Base-by-base conservation (phyloP, 2,888 invertebrate species). In the Drosophila conformis region DNA sequence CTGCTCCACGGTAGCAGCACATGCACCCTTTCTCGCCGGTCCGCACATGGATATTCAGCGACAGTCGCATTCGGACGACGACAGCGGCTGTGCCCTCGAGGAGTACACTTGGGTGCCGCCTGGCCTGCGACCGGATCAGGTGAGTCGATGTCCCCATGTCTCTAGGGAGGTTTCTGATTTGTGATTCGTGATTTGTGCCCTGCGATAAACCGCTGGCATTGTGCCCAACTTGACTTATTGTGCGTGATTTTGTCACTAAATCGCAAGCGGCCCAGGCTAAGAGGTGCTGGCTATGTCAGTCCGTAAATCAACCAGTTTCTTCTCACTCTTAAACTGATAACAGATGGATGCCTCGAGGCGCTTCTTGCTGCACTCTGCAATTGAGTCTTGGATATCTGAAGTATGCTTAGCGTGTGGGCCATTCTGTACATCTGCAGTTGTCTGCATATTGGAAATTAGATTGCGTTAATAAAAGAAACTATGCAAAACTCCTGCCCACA, bases 41-140 rank as follows among this genome's bases (percentile, higher is more conserved):
- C 93, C 92, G 13, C 93, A 94, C 63, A 92, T 94, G 78, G 96
- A 97, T 90, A 96, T 97, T 67, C 97, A 97, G 91, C 93, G 97
- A 73, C 97, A 97, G 91, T 97, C 98, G 62, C 98, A 98, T 92
- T 98, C 98, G 73, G 99, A 99, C 93, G 99, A 99, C 93, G 99
- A 99, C 94, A 98, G 98, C 68, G 99, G 99, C n/a, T 99, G 99
- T 93, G 99, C 99, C 29, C 94, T 99, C 77, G 99, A 99, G 92
- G 99, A 99, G 93, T 99, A 99, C 94, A 98, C 99, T 5, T 99
- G 99, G 99, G 98, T 99, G 72, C 99, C 99, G 60, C 98, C 98
- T 5, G 99, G 99, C 76, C 94, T 99, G 27, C 95, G 98, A 93
- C 98, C 99, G 3, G 99, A 99, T 94, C 98, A 99, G 96, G 99